Evolutionary conservation across 2,797 vertebrate species (phyloP), one percentile per base, ranked within the genome.

Genomic region (Eulemur coronatus): DNA sequence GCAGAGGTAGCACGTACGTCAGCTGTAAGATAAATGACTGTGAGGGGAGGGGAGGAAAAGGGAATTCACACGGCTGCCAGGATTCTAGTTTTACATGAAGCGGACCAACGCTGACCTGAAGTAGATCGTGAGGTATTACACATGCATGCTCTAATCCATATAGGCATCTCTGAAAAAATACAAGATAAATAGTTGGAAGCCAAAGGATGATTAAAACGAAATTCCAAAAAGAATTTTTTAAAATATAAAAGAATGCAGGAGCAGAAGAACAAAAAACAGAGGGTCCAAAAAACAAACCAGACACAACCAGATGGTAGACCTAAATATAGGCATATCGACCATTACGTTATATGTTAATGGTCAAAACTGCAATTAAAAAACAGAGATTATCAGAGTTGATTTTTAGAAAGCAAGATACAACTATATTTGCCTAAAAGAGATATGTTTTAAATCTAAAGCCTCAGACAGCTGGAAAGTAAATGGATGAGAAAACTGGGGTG

Each of bases 401-500:
- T 35, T 35, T 57, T 43, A 24, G 4, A 84, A 15, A 72, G 18
- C 35, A n/a, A 8, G 38, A 24, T 13, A 1, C 9, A 18, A 41
- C 28, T 26, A 15, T 55, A 30, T 73, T 14, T 72, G 55, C 70
- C 70, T 61, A 15, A 9, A 48, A 46, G 13, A 20, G 8, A 48
- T 26, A 30, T 43, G 14, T 9, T 30, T 28, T 35, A 43, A 59
- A 59, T n/a, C 20, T 26, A 28, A 35, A 63, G 55, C 35, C 7
- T 8, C 50, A 81, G 76, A 35, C 17, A 13, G 38, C 28, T 46
- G 30, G 50, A 57, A n/a, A 59, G 35, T 7, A 17, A 41, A 7
- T 18, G 28, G 20, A 4, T 17, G 5, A 4, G 28, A 17, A 28
- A 14, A 1, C 20, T 1, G 4, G 30, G 13, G 13, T 0, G 2